Evolutionary conservation across 2,113 vertebrate genomes (phyloP), one percentile per base, ranked within the genome.

Genomic region (Antechinus flavipes): DNA sequence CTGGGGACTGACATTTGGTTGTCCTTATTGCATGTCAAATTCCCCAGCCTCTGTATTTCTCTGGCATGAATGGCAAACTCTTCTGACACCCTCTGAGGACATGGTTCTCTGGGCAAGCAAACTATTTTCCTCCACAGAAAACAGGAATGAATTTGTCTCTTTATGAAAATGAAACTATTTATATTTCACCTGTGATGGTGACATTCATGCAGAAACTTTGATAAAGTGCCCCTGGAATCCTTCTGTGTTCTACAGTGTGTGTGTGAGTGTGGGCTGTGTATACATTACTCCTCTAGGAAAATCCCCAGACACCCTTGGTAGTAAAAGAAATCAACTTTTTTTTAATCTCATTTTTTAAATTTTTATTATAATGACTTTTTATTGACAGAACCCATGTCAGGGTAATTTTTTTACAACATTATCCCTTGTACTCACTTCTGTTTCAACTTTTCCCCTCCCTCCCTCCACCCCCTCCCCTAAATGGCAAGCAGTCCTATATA

Each of bases 11-110:
- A 52, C 27, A 76, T 97, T 96, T 96, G 46, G 9, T 89, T 35
- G 9, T 96, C 27, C 49, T 30, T 27, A 92, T 94, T 50, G 68
- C 0, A 2, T 61, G 35, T 93, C 16, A 56, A 61, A 54, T 89
- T 58, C 96, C 92, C 35, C 16, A 76, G 6, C 30, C 90, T 19
- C 9, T 94, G n/a, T 96, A 53, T 91, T 92, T 91, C 19, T 96
- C 89, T 96, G 90, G 93, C 54, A 95, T 76, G 46, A 89, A 96
- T 54, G 95, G 30, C 90, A 97, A 95, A 93, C 96, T 54, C 90
- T 19, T 91, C 89, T 52, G 27, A 42, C 10, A 8, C 58, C 92
- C 97, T 95, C 68, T 56, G 61, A 61, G 30, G 27, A 58, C 24
- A 25, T 93, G 92, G 90, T n/a, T n/a, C 61, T 89, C n/a, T 96